Evolutionary conservation across 2,113 vertebrate species (phyloP).

Genomic region (human): DNA sequence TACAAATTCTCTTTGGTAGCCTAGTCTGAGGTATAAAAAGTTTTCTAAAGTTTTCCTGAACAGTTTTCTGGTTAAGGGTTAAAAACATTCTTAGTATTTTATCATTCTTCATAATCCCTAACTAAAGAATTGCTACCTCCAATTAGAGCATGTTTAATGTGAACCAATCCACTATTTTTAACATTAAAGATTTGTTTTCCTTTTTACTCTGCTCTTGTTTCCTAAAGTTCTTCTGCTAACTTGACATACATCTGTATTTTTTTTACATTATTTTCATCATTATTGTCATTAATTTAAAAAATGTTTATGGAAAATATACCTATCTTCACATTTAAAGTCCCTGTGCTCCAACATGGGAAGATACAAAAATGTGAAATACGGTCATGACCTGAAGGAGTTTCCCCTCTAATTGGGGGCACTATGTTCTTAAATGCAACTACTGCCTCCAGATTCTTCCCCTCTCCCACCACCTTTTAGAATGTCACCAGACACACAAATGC

Average conservation of each 20-base stretch:
- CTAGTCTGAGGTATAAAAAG: background rate
- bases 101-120: constrained; percentile 35
- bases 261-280: background rate
- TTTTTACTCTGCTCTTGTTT: background rate
- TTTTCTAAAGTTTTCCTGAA: constrained; percentile 8
- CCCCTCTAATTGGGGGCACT: background rate
- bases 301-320: background rate
- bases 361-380: background rate
- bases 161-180: constrained; percentile 4
- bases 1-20: background rate
- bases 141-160: background rate
- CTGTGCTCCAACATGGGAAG: background rate
- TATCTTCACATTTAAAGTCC: background rate
- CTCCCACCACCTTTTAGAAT: background rate
- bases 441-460: background rate
- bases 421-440: background rate
- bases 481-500: background rate
- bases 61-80: background rate
- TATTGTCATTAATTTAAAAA: background rate
- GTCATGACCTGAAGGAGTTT: background rate
- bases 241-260: background rate
- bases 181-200: constrained; percentile 14
- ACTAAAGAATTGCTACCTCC: background rate
- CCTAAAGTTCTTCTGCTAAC: background rate
- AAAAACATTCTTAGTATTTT: constrained; percentile 32